Conservation (phyloP, 2,113 vertebrate species). For the Ctenodactylus gundi region DNA sequence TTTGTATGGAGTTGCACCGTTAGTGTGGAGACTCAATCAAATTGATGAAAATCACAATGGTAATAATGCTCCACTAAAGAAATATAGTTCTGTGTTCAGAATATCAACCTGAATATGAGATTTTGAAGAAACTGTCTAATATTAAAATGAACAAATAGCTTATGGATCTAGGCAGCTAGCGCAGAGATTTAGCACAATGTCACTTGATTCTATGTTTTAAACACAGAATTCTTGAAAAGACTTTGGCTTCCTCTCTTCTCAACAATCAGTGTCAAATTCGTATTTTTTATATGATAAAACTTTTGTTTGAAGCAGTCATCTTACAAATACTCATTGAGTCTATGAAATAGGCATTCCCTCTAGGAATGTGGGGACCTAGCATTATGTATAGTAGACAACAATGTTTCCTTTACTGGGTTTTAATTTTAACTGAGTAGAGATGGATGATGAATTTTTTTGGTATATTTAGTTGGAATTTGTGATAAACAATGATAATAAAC, state of each 20-base stretch:
- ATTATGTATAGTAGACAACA: neutral
- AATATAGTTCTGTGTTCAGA: slow-evolving; percentile 13
- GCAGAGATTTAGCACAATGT: neutral
- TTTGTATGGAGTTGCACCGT: neutral
- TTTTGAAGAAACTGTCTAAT: slow-evolving; percentile 5
- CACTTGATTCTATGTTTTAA: slow-evolving; percentile 13
- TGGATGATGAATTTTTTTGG: too few relatives aligned
- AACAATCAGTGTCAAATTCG: neutral
- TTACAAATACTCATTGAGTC: neutral
- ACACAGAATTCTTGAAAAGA: neutral
- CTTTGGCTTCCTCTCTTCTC: slow-evolving; percentile 1
- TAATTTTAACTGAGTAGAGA: neutral
- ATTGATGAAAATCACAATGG: neutral
- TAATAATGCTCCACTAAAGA: slow-evolving; percentile 20
- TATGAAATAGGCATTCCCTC: neutral
- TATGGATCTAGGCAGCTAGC: neutral
- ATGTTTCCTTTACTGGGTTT: neutral
- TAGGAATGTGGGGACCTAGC: neutral
- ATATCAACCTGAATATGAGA: neutral
- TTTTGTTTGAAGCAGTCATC: neutral
- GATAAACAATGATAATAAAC: too few relatives aligned
- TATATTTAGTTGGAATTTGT: too few relatives aligned
- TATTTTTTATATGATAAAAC: neutral
- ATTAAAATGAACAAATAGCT: slow-evolving; percentile 16
- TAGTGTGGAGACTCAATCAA: neutral